phyloP scores from a whole-genome alignment of 2,797 vertebrate genomes.

The Rhynchotus rufescens region DNA sequence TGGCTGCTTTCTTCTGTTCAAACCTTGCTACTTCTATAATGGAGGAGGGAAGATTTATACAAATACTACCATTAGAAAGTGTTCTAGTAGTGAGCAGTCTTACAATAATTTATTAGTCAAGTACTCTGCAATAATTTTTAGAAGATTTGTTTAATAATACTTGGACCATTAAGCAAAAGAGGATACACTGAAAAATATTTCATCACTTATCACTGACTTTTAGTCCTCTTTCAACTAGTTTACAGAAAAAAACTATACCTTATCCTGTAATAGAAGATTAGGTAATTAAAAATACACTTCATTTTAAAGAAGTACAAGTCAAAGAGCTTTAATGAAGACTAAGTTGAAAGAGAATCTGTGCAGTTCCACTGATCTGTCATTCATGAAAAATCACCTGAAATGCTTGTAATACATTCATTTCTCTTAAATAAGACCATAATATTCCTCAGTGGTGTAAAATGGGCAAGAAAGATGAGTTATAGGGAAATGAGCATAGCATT shows the following conservation, averaged over 20 bases:
- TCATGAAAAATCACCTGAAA: neutral
- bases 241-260: neutral
- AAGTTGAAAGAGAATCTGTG: neutral
- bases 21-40: neutral
- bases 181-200: neutral
- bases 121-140: neutral
- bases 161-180: neutral
- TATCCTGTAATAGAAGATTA: neutral
- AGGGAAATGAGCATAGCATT: neutral
- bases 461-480: constrained; percentile 10
- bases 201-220: neutral
- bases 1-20: neutral
- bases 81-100: neutral
- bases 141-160: neutral
- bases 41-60: neutral
- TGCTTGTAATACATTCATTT: neutral
- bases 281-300: neutral
- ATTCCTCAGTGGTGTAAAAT: neutral
- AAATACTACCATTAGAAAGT: neutral
- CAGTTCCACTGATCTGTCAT: neutral
- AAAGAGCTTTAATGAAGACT: neutral
- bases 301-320: neutral
- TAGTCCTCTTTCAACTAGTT: neutral
- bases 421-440: neutral
- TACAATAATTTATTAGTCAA: neutral